Evolutionary conservation across 2,888 invertebrate species (phyloP).

Genomic region (Mellilla xanthometata): DNA sequence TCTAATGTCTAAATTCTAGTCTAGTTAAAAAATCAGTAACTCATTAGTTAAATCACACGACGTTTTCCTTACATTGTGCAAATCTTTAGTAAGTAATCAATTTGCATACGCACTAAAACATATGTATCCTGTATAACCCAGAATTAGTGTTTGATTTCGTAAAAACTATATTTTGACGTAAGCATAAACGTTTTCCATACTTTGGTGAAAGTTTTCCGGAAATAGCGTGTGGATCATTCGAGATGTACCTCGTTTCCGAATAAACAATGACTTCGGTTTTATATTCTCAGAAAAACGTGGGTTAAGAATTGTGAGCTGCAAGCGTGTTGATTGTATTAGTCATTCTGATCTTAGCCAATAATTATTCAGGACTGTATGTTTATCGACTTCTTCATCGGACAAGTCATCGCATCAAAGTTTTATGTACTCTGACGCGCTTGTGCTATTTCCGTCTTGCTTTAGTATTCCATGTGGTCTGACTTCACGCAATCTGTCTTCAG

Average conservation of each 20-base stretch:
- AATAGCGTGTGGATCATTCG: neutral
- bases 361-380: constrained; percentile 62
- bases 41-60: neutral
- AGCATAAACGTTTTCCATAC: too few relatives aligned
- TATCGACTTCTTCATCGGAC: constrained; percentile 56
- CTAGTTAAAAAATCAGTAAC: too few relatives aligned
- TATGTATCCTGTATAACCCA: too few relatives aligned
- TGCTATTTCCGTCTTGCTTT: constrained; percentile 58
- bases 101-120: too few relatives aligned
- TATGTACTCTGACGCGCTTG: constrained; percentile 62
- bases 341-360: constrained; percentile 60
- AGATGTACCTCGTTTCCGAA: constrained; percentile 18
- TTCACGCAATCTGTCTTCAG: constrained; percentile 39
- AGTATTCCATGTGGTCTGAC: constrained; percentile 39
- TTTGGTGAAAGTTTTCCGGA: neutral
- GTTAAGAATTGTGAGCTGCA: constrained; percentile 37
- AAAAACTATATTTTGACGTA: too few relatives aligned
- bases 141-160: too few relatives aligned
- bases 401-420: constrained; percentile 61
- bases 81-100: neutral
- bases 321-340: constrained; percentile 46
- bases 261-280: constrained; percentile 40
- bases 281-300: constrained; percentile 43
- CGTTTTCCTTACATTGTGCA: too few relatives aligned
- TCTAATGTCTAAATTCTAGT: too few relatives aligned